Evolutionary conservation across 2,797 vertebrate genomes (phyloP).

Genomic region (Girardinus metallicus): DNA sequence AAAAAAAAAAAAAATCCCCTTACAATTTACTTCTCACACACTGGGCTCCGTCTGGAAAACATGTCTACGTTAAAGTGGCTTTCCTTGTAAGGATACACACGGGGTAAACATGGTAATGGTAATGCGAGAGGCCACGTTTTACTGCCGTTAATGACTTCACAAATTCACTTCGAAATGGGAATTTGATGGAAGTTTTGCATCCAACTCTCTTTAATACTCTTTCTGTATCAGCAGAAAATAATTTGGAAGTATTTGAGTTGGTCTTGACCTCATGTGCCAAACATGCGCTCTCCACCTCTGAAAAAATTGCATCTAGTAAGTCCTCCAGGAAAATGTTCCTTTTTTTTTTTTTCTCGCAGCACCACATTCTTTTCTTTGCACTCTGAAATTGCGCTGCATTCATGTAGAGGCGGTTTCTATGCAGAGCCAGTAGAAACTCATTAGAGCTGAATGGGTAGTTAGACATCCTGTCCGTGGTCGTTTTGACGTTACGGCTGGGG

Average conservation of each 20-base stretch:
- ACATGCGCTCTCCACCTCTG: background rate
- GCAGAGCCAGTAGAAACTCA: background rate
- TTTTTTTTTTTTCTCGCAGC: background rate
- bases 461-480: background rate
- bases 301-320: background rate
- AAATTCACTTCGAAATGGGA: background rate
- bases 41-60: background rate
- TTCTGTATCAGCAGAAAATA: background rate
- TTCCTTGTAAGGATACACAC: background rate
- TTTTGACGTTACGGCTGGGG: background rate
- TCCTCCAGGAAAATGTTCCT: too few species aligned
- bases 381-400: background rate
- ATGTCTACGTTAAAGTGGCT: background rate
- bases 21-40: background rate
- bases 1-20: background rate
- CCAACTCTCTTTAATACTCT: background rate
- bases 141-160: background rate
- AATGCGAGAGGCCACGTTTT: background rate
- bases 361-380: background rate
- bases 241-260: background rate
- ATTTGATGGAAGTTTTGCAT: too few species aligned
- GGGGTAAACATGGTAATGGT: background rate
- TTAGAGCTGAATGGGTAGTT: background rate
- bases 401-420: background rate
- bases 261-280: background rate